Percentiles rank a stretch among this genome's conserved stretches.
phyloP scores from a whole-genome alignment of 2,113 vertebrate genomes.

The Chaetodon trifascialis region DNA sequence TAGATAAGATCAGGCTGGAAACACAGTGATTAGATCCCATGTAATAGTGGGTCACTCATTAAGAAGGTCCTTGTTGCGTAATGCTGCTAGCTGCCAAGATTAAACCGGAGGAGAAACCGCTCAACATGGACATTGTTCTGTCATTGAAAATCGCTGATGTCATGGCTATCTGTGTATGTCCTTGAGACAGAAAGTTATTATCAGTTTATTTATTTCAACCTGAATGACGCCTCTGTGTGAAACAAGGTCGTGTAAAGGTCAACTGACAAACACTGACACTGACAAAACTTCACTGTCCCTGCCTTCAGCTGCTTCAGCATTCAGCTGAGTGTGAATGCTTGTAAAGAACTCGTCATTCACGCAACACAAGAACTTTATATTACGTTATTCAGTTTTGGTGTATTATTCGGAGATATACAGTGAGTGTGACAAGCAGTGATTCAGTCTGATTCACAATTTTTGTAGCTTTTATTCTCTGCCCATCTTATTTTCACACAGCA shows the following conservation, averaged over 20 bases:
- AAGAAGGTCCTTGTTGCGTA: constrained; percentile 52
- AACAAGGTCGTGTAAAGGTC: constrained; percentile 37
- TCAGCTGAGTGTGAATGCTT: not conserved
- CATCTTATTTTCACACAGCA: not conserved
- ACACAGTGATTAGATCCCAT: constrained; percentile 46
- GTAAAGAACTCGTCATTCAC: not conserved
- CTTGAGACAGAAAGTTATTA: constrained; percentile 62
- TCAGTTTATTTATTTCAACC: constrained; percentile 41
- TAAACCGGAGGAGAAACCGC: not conserved
- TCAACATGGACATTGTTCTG: constrained; percentile 39
- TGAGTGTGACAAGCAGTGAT: not conserved
- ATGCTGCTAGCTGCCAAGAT: constrained; percentile 50
- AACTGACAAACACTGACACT: not conserved
- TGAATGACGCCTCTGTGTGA: constrained; percentile 40
- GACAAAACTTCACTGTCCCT: constrained; percentile 20
- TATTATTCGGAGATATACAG: not conserved
- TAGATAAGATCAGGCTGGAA: constrained; percentile 55
- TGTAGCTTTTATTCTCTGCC: not conserved
- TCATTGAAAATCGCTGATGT: constrained; percentile 60
- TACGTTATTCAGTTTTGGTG: not conserved
- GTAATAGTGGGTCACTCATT: constrained; percentile 51
- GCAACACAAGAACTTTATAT: not conserved
- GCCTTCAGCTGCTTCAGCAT: constrained; percentile 25
- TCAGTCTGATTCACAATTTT: not conserved
- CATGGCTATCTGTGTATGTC: constrained; percentile 41